Base-by-base conservation (phyloP, 53 echinoderm and acorn worm genomes). In the Apostichopus leukothele region DNA sequence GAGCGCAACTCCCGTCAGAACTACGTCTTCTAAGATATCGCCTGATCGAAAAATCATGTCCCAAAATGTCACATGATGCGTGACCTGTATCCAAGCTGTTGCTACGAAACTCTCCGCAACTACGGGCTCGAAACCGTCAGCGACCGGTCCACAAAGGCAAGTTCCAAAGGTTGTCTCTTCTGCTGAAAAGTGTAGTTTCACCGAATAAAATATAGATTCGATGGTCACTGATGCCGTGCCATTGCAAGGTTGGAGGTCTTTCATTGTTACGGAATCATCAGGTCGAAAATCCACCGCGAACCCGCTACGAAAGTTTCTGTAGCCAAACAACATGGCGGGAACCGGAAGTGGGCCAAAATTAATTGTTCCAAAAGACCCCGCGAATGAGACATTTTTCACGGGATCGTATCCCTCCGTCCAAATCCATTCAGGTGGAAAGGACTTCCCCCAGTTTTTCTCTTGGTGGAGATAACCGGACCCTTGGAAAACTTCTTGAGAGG, bases 371-470 rank as follows among this genome's bases (percentile, higher is more conserved):
- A 96, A 94, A 3, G 92, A 67, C 19, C 94, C 94, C 5, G 94
- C 94, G 88, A 90, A 94, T 12, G 91, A 76, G 7, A 91, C 52
- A 11, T 74, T 73, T 20, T 88, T 50, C 53, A 88, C 52, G 4
- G 76, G 12, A 78, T 94, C 84, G 81, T 80, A 76, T 14, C 90
- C 92, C 74, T 94, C 91, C 14, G 88, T 94, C 96, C 96, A 96
- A 20, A 96, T 88, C 96, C 96, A 96, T 39, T 87, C 90, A 74
- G 92, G 85, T 26, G 96, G 96, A 75, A 94, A 96, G 7, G 83
- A 83, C 11, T 92, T 23, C 0, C 96, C 96, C 96, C 96, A 94
- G 91, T 96, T 96, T 86, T 96, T 96, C 86, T 96, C 96, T 54
- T 96, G 96, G 12, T 96, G 96, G 39, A 92, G 83, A 73, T 67